Evolutionary conservation across 2,797 vertebrate genomes (phyloP), one percentile per base, ranked within the genome.

Genomic region (Muraenolepis orangiensis): DNA sequence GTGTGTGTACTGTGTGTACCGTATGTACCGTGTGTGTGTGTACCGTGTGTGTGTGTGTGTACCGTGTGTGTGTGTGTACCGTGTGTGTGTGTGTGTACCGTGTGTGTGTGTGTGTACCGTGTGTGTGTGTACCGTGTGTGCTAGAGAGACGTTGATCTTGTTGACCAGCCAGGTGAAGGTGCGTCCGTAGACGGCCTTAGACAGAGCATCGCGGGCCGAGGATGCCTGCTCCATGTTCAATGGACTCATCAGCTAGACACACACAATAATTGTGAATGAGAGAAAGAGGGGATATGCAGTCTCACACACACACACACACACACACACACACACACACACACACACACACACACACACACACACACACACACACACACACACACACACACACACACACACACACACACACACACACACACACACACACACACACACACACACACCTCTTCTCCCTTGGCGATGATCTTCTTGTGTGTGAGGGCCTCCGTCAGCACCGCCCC

Each of bases 391-490:
- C 12, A 7, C 61, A 77, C 23, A 69, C 16, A 79, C 57, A 76
- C 67, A 79, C 76, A 81, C 10, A 75, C 71, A 74, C 29, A 32
- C 32, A 42, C 64, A 78, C 40, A 31, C 42, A 69, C 29, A 66
- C 28, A 77, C 74, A 76, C 69, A 31, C 57, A 46, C 29, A 70
- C 29, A 74, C 38, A 51, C 38, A 69, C 73, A 51, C 20, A 81
- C 82, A 98, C 98, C 96, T 99, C 96, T 80, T 99, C 98, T 61
- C 96, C 98, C 89, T 99, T 99, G 76, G 98, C 98, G 57, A 93
- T 98, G 83, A 99, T 98, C 93, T 97, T 99, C 93, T 96, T 98
- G 91, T 99, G 96, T 23, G 91, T 99, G 85, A 99, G 85, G 0
- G 96, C 95, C 83, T 99, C 96, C 71, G 95, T 95, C 78, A 99